These are phyloP conservation scores for Oenanthe oenanthe DNA, from an alignment of 2,113 vertebrate genomes.

Conservation along the genomic window DNA sequence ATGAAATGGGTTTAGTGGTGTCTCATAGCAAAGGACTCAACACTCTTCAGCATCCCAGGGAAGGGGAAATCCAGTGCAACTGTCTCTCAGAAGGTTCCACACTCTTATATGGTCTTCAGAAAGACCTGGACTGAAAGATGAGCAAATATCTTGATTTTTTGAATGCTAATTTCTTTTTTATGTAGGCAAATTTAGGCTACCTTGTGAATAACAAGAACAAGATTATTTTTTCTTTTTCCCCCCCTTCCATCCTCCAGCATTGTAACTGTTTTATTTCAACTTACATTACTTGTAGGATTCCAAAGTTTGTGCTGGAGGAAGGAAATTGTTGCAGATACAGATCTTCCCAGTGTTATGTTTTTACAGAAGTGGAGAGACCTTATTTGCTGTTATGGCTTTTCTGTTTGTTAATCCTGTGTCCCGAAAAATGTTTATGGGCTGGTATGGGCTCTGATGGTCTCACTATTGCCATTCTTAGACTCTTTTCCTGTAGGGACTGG, in stretches of 20 bases:
- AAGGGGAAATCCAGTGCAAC: background rate
- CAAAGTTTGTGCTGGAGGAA: background rate
- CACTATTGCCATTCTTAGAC: conserved; percentile 1
- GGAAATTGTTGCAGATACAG: background rate
- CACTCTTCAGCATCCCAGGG: background rate
- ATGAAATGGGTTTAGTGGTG: background rate
- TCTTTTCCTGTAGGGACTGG: conserved; percentile 32
- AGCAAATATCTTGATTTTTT: background rate
- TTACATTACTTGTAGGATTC: background rate
- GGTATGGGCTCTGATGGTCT: background rate
- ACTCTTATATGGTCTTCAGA: background rate
- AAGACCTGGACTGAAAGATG: background rate
- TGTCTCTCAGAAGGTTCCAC: background rate
- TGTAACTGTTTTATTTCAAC: background rate
- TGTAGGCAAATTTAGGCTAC: background rate
- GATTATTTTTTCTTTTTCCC: rapidly evolving
- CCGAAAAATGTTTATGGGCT: background rate
- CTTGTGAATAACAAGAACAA: background rate
- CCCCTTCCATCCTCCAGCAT: background rate
- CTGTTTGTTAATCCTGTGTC: background rate
- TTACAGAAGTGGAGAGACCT: background rate
- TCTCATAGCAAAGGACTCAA: background rate
- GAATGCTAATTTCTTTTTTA: background rate
- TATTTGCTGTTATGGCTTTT: background rate
- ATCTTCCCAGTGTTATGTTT: background rate